phyloP scores from a whole-genome alignment of 2,113 vertebrate genomes.

The Phalacrocorax brasilianus region DNA sequence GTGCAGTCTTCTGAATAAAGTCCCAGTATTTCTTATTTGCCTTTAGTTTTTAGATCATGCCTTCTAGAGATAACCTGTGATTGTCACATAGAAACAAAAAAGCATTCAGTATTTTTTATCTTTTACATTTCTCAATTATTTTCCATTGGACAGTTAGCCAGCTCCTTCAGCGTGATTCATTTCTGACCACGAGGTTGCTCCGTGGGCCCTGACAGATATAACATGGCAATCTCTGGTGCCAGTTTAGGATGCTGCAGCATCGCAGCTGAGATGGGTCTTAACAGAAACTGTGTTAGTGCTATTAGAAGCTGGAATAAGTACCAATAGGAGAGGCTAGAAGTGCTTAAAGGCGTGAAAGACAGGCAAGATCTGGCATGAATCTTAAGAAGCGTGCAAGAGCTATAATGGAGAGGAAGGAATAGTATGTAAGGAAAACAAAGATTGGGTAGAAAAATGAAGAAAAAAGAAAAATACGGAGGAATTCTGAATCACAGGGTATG shows the following conservation, averaged over 20 bases:
- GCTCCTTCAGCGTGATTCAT: not conserved
- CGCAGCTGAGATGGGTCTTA: not conserved
- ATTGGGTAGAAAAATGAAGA: not conserved
- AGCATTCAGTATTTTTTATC: rapidly evolving
- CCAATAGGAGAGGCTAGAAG: not conserved
- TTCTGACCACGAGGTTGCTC: not conserved
- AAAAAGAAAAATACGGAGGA: not conserved
- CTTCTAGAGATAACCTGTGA: not conserved
- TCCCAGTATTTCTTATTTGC: not conserved
- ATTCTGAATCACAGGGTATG: not conserved
- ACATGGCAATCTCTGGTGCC: not conserved
- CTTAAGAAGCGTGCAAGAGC: not conserved
- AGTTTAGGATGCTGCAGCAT: not conserved
- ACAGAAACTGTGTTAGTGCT: not conserved
- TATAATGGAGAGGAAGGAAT: not conserved
- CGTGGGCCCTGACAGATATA: not conserved
- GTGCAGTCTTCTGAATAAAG: not conserved
- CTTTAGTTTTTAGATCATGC: not conserved
- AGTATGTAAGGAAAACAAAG: not conserved
- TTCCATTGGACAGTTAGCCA: not conserved
- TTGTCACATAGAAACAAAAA: not conserved
- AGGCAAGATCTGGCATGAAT: not conserved
- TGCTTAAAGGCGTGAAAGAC: not conserved
- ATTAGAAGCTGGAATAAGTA: not conserved
- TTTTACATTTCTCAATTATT: not conserved